Conservation (phyloP, 2,797 vertebrate species). For the Thaleichthys pacificus region DNA sequence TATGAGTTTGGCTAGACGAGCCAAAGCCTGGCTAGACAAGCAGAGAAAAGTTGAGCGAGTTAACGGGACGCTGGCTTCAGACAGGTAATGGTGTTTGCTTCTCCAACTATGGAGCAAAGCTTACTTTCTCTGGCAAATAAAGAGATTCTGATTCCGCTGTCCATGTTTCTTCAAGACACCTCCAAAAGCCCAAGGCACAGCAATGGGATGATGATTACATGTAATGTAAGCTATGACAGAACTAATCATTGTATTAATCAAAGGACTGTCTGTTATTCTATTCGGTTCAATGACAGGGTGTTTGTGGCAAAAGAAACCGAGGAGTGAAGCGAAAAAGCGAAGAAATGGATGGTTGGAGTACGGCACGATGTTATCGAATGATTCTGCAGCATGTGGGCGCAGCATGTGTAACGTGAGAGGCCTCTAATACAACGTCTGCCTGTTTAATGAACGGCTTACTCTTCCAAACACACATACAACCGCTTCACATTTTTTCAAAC, state of each 20-base stretch:
- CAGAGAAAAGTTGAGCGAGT: conserved; percentile 49
- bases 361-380: too few species aligned
- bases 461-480: conserved; percentile 38
- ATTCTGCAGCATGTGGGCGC: conserved; percentile 32
- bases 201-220: too few species aligned
- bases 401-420: conserved; percentile 39
- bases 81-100: neutral
- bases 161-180: too few species aligned
- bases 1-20: conserved; percentile 53
- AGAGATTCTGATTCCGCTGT: too few species aligned
- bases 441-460: conserved; percentile 43
- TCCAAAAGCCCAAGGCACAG: too few species aligned
- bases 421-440: conserved; percentile 34
- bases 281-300: too few species aligned
- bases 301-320: too few species aligned
- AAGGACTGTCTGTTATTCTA: too few species aligned
- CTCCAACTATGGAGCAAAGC: conserved; percentile 1
- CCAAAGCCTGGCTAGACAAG: conserved; percentile 52
- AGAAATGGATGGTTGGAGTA: neutral
- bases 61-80: conserved; percentile 20
- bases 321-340: too few species aligned
- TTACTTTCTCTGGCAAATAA: too few species aligned
- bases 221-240: too few species aligned
- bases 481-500: conserved; percentile 28
- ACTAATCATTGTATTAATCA: too few species aligned